These are phyloP conservation scores for Turdus rufiventris DNA, from an alignment of 2,113 vertebrate genomes.

Conservation along the genomic window DNA sequence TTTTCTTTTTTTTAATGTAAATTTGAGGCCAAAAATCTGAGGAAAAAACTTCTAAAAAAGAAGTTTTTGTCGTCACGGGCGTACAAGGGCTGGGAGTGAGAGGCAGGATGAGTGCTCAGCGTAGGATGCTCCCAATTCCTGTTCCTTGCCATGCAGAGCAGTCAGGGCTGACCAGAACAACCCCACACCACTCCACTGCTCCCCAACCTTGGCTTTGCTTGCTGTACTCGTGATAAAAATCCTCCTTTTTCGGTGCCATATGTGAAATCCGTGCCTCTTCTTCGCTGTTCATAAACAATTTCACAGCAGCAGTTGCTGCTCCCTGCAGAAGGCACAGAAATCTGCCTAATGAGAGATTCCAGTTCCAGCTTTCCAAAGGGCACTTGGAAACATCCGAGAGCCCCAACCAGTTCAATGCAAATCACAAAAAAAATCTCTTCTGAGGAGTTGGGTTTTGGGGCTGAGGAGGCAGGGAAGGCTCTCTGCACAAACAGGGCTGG, in stretches of 20 bases:
- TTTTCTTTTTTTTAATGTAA: not conserved
- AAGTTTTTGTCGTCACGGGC: not conserved
- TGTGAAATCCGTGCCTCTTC: not conserved
- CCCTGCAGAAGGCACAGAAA: not conserved
- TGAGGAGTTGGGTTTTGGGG: not conserved
- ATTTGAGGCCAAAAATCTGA: not conserved
- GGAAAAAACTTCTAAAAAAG: not conserved
- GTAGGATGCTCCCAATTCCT: too few relatives aligned
- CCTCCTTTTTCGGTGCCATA: not conserved
- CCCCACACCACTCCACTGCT: accelerated
- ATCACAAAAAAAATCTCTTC: not conserved
- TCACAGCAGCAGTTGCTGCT: not conserved
- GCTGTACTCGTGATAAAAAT: accelerated
- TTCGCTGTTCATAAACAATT: not conserved
- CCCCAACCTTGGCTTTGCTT: accelerated
- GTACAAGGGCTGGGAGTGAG: accelerated
- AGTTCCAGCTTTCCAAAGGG: not conserved
- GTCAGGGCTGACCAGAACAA: not conserved
- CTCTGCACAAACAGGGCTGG: not conserved
- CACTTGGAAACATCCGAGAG: not conserved
- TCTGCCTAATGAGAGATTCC: not conserved
- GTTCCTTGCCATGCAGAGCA: not conserved
- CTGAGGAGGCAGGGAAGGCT: not conserved
- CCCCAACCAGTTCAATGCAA: not conserved
- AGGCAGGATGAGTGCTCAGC: not conserved